phyloP scores from a whole-genome alignment of 2,797 vertebrate genomes.

The Macroramphosus scolopax region DNA sequence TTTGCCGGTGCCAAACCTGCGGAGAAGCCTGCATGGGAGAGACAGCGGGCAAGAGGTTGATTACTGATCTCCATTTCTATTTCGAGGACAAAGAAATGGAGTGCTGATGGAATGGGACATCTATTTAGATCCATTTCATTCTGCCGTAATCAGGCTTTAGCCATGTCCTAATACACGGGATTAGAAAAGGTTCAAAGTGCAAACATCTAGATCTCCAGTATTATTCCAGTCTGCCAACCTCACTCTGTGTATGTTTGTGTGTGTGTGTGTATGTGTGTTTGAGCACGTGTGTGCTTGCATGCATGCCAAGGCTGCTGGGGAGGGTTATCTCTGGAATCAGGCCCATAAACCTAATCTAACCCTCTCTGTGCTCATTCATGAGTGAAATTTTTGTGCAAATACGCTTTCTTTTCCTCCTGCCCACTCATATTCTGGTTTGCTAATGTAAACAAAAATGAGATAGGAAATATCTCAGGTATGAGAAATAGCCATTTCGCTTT shows the following conservation, averaged over 20 bases:
- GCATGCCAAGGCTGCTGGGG: conserved; percentile 59
- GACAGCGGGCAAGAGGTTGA: conserved; percentile 55
- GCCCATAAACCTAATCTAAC: conserved; percentile 73
- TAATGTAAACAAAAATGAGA: conserved; percentile 68
- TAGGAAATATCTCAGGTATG: conserved; percentile 40
- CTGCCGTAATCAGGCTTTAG: conserved; percentile 74
- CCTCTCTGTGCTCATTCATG: conserved; percentile 71
- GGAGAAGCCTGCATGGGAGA: conserved; percentile 37
- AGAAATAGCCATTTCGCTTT: conserved; percentile 55
- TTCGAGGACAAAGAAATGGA: conserved; percentile 70
- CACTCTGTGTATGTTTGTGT: conserved; percentile 42
- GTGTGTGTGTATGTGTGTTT: conserved; percentile 29
- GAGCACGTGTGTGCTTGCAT: conserved; percentile 38
- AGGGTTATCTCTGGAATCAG: conserved; percentile 74
- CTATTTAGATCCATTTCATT: conserved; percentile 79
- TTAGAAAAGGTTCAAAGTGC: conserved; percentile 78
- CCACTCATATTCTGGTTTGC: conserved; percentile 35
- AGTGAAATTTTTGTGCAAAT: conserved; percentile 77
- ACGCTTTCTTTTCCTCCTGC: conserved; percentile 48
- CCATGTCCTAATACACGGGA: conserved; percentile 72
- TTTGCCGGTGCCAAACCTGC: conserved; percentile 33
- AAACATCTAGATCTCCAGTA: conserved; percentile 71
- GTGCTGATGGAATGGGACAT: conserved; percentile 68
- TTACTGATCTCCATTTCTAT: conserved; percentile 74
- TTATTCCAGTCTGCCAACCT: conserved; percentile 76